phyloP scores from a whole-genome alignment of 2,888 invertebrate species.

The Pristionchus japonicus region DNA sequence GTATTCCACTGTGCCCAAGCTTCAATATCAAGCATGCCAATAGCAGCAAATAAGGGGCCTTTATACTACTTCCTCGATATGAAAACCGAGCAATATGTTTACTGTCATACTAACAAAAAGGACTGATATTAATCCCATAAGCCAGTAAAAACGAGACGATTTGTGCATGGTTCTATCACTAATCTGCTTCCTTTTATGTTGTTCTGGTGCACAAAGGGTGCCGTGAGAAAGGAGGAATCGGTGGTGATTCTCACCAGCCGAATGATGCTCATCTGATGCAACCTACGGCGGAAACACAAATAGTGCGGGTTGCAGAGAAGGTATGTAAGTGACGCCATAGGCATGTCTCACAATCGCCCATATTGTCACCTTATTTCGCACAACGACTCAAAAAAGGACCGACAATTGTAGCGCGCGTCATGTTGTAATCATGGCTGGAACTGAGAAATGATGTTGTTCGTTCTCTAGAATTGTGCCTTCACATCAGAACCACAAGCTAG shows the following conservation, averaged over 20 bases:
- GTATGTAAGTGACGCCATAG: background rate
- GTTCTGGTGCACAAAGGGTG: background rate
- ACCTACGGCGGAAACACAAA: constrained; percentile 10
- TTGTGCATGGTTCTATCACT: background rate
- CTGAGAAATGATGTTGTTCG: background rate
- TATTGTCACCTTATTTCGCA: background rate
- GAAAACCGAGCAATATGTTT: background rate
- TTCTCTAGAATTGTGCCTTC: too few species aligned
- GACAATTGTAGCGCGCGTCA: background rate
- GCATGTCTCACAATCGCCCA: background rate
- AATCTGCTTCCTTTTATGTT: background rate
- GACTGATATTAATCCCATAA: background rate
- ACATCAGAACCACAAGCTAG: too few species aligned
- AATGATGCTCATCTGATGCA: background rate
- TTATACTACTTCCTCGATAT: too few species aligned
- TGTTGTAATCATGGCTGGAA: background rate
- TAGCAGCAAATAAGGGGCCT: too few species aligned
- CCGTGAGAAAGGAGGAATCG: background rate
- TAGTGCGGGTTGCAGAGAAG: background rate
- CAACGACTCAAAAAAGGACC: background rate
- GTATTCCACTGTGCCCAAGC: too few species aligned
- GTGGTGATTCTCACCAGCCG: background rate
- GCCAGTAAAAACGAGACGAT: background rate
- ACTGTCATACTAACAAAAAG: background rate
- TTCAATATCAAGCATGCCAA: background rate